Percentiles rank a stretch among this genome's conserved stretches.
phyloP scores from a whole-genome alignment of 35 echinoderm and acorn worm species.

The Acanthaster planci region DNA sequence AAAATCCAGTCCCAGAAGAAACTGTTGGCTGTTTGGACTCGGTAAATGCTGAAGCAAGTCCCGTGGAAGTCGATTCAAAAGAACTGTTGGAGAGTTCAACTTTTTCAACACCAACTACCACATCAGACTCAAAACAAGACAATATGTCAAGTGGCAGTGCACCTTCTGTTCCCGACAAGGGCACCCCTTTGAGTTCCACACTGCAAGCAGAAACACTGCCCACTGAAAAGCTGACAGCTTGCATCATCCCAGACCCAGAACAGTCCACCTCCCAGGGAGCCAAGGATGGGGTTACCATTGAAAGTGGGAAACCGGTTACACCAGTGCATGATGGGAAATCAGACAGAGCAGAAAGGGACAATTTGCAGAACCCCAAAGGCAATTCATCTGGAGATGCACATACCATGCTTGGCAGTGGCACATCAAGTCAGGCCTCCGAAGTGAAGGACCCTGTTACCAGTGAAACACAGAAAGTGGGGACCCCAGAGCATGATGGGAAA shows the following conservation, averaged over 20 bases:
- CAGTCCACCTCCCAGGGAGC: neutral
- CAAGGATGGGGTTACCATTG: neutral
- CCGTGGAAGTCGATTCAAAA: neutral
- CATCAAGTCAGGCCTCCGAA: neutral
- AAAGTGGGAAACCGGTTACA: neutral
- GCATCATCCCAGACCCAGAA: neutral
- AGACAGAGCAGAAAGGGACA: neutral
- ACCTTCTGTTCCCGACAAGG: neutral
- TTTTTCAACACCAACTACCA: neutral
- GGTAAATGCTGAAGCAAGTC: neutral
- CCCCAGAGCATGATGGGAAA: neutral
- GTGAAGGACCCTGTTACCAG: neutral
- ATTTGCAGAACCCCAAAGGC: no score
- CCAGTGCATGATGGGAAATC: neutral
- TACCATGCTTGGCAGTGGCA: slow-evolving; percentile 4
- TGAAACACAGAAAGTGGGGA: neutral
- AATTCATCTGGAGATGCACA: neutral
- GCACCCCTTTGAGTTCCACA: no score
- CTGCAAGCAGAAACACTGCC: neutral
- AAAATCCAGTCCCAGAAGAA: neutral
- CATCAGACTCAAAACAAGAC: no score
- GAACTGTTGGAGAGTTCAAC: neutral
- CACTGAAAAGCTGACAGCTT: neutral
- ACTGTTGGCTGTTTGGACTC: neutral
- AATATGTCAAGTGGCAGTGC: neutral